Evolutionary conservation across 2,888 invertebrate species (phyloP).

Genomic region (Flexamia atlantica): DNA sequence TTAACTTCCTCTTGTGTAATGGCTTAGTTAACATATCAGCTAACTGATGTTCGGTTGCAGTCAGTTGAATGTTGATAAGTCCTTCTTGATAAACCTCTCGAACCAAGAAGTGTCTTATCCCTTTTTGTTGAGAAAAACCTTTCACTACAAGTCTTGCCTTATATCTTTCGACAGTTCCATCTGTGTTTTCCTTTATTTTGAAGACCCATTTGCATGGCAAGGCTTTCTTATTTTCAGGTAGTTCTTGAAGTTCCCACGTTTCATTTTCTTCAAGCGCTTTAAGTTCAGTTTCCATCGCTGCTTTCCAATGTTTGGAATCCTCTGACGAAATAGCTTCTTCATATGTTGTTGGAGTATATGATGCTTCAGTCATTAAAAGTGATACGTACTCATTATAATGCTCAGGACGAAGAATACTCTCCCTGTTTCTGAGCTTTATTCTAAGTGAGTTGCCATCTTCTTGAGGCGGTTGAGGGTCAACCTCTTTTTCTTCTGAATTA

Average conservation of each 20-base stretch:
- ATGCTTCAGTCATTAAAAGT: constrained; percentile 7
- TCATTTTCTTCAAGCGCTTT: constrained; percentile 37
- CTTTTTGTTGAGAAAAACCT: constrained; percentile 31
- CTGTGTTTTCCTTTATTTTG: constrained; percentile 37
- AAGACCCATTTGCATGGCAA: neutral
- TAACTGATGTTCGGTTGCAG: too few species aligned
- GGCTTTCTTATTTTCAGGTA: constrained; percentile 33
- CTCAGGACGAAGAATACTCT: constrained; percentile 30
- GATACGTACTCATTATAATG: constrained; percentile 12
- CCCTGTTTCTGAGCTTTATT: constrained; percentile 38
- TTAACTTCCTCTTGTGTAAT: too few species aligned
- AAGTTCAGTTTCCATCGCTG: neutral
- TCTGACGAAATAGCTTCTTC: constrained; percentile 14
- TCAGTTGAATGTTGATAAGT: too few species aligned
- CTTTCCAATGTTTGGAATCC: constrained; percentile 14
- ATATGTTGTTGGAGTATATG: neutral
- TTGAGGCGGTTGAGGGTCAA: neutral
- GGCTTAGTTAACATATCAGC: too few species aligned
- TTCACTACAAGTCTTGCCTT: constrained; percentile 23
- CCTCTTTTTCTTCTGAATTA: neutral
- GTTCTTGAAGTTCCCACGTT: constrained; percentile 22
- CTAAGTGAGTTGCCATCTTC: neutral
- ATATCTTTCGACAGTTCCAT: constrained; percentile 12
- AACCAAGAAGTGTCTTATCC: too few species aligned
- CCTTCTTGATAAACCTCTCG: too few species aligned